phyloP scores from a whole-genome alignment of 2,797 vertebrate genomes.

The Sebastes kiyomatsui region DNA sequence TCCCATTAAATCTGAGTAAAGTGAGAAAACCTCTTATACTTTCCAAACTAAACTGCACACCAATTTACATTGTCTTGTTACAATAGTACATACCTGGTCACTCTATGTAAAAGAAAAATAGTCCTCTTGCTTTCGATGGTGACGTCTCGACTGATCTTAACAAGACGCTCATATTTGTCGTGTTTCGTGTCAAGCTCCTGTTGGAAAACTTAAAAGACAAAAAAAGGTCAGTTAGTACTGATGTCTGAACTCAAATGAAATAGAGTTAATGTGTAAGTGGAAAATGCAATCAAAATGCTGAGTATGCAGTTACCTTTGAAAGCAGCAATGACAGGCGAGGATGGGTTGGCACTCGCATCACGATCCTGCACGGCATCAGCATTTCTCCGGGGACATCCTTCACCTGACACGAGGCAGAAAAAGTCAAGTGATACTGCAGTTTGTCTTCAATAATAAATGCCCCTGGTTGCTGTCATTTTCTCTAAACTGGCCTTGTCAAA shows the following conservation, averaged over 20 bases:
- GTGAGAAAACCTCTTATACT: neutral
- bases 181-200: constrained; percentile 94
- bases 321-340: constrained; percentile 84
- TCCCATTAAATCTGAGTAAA: neutral
- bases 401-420: constrained; percentile 62
- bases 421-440: neutral
- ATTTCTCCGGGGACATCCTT: constrained; percentile 85
- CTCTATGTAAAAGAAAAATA: constrained; percentile 95
- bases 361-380: constrained; percentile 80
- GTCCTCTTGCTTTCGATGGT: constrained; percentile 98
- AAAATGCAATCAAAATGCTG: neutral
- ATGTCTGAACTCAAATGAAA: neutral
- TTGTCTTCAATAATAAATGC: neutral
- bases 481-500: neutral
- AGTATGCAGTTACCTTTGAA: constrained; percentile 85
- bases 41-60: neutral
- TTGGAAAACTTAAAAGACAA: constrained; percentile 87
- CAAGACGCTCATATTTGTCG: constrained; percentile 94
- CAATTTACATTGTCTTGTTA: neutral
- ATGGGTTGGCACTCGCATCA: constrained; percentile 72
- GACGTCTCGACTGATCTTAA: constrained; percentile 95
- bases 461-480: neutral
- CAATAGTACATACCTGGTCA: constrained; percentile 86
- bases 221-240: neutral
- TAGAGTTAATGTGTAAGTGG: neutral